Evolutionary conservation across 1,140 invertebrate genomes (phyloP).

Genomic region (Drosophila ambigua): DNA sequence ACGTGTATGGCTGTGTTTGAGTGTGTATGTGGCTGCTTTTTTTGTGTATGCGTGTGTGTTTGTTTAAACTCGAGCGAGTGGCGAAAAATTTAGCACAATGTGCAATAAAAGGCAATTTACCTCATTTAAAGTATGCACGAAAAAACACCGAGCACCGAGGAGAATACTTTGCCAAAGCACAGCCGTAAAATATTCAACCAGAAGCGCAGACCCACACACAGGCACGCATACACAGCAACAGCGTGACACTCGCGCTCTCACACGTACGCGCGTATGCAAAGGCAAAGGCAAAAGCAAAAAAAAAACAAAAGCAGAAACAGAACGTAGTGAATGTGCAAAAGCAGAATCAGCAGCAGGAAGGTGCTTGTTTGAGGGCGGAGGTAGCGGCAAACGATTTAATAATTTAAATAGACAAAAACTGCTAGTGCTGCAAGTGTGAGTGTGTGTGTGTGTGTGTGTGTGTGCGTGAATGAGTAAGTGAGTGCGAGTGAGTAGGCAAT

Average conservation of each 20-base stretch:
- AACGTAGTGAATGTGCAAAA: conserved; percentile 44
- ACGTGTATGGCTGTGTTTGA: conserved; percentile 38
- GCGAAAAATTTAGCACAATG: conserved; percentile 50
- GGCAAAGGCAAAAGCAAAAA: conserved; percentile 54
- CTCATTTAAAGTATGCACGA: conserved; percentile 55
- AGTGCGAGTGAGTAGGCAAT: conserved; percentile 58
- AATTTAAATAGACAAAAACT: conserved; percentile 57
- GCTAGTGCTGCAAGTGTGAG: conserved; percentile 32
- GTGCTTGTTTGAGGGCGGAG: not conserved
- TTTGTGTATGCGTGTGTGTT: conserved; percentile 53
- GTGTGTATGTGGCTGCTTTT: conserved; percentile 27
- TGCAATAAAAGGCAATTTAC: conserved; percentile 48
- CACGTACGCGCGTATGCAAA: conserved; percentile 17
- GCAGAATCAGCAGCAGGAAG: conserved; percentile 44
- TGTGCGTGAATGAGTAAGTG: conserved; percentile 26
- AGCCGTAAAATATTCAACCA: conserved; percentile 30
- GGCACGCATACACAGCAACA: conserved; percentile 46
- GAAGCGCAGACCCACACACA: conserved; percentile 12
- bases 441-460: conserved; percentile 25
- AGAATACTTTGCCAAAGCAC: conserved; percentile 20
- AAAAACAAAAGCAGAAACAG: conserved; percentile 37
- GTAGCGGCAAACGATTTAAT: conserved; percentile 52
- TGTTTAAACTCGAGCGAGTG: conserved; percentile 51
- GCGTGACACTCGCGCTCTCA: conserved; percentile 34
- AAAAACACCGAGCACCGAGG: conserved; percentile 45